Percentiles rank a stretch among this genome's conserved stretches.
Conservation (phyloP, 2,888 invertebrate species). For the Pseudococcus viburni region DNA sequence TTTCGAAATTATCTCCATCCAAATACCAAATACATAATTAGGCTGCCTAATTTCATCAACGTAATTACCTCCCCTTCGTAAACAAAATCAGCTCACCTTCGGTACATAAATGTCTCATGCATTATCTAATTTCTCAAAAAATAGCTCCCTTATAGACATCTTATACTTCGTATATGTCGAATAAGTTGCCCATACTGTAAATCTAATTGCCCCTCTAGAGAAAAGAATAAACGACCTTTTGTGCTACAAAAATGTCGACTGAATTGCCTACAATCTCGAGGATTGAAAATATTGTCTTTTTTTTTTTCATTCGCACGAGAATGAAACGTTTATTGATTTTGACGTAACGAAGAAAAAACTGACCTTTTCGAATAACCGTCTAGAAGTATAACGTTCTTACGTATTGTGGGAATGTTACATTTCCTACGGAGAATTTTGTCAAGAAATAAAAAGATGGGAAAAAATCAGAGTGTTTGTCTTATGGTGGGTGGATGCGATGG, state of each 20-base stretch:
- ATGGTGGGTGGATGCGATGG: neutral
- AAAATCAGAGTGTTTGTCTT: neutral
- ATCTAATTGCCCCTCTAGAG: neutral
- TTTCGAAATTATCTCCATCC: neutral
- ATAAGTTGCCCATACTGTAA: slow-evolving; percentile 1
- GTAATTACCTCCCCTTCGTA: neutral
- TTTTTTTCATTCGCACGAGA: neutral
- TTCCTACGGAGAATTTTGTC: neutral
- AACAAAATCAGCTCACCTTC: neutral
- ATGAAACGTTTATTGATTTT: neutral
- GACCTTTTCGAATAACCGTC: neutral
- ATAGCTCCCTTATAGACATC: neutral
- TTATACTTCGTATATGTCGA: neutral
- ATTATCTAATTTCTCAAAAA: neutral
- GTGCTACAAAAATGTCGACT: slow-evolving; percentile 18
- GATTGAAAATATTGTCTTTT: neutral
- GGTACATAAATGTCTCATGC: neutral
- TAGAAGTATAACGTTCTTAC: neutral
- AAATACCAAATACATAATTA: neutral
- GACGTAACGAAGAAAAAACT: neutral
- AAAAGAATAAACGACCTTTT: neutral
- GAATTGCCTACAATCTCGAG: slow-evolving; percentile 16
- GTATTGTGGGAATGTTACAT: neutral
- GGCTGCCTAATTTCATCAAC: neutral
- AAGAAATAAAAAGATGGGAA: neutral